phyloP scores from a whole-genome alignment of 2,113 vertebrate genomes.

The Apteryx mantelli region DNA sequence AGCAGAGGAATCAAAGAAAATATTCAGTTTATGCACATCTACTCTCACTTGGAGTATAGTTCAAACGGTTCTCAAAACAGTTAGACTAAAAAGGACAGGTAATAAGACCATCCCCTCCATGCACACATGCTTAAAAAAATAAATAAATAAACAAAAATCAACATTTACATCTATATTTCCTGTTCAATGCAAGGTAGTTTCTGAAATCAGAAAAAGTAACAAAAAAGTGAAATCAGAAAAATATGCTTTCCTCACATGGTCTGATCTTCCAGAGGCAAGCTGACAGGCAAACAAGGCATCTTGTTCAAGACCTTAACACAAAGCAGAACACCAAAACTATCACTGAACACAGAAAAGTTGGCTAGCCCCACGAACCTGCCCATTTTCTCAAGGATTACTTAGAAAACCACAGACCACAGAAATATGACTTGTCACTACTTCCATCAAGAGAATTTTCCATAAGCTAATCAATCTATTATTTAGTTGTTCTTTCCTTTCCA shows the following conservation, averaged over 20 bases:
- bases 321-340: neutral
- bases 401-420: neutral
- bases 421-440: neutral
- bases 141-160: neutral
- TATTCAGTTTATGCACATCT: neutral
- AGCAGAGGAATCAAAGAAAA: neutral
- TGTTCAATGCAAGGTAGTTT: neutral
- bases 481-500: neutral
- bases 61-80: neutral
- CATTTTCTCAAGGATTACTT: neutral
- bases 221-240: neutral
- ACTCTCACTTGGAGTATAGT: rapidly evolving
- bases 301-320: neutral
- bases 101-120: neutral
- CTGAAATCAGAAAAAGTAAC: neutral
- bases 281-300: neutral
- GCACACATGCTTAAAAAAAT: neutral
- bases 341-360: neutral
- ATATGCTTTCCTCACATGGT: neutral
- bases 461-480: neutral
- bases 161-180: neutral
- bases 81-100: neutral
- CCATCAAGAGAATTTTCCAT: neutral
- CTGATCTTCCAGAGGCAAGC: neutral
- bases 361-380: neutral